Conservation (phyloP, 2,113 vertebrate genomes). For the Cichladusa arquata region DNA sequence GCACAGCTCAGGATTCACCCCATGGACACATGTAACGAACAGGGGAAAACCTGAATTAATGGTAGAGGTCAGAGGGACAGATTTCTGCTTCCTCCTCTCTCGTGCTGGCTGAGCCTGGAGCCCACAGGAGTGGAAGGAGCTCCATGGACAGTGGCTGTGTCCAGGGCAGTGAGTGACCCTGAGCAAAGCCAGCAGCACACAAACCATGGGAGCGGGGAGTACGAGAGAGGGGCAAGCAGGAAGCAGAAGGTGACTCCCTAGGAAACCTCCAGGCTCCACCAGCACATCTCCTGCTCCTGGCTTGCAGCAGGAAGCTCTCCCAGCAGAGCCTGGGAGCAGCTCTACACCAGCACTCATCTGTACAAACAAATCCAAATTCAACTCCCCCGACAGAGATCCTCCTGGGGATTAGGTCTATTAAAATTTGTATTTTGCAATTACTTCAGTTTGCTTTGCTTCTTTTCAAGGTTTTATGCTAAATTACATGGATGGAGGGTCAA, state of each 20-base stretch:
- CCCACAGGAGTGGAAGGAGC: background rate
- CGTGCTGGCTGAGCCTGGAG: too few relatives aligned
- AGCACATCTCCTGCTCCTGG: background rate
- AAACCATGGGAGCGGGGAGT: rapidly evolving
- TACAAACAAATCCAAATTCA: conserved; percentile 23
- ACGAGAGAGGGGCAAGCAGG: background rate
- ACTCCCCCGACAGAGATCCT: background rate
- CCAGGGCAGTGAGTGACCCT: background rate
- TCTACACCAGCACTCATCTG: background rate
- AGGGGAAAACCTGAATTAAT: background rate
- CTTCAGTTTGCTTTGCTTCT: conserved; percentile 45
- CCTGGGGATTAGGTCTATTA: conserved; percentile 1
- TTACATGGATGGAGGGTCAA: conserved; percentile 13
- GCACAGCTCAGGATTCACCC: background rate
- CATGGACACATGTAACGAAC: rapidly evolving
- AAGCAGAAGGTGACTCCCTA: background rate
- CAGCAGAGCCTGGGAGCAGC: background rate
- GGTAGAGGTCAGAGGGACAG: background rate
- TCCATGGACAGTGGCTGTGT: background rate
- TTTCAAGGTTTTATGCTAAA: conserved; percentile 33
- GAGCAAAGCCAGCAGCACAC: background rate
- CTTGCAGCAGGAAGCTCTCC: background rate
- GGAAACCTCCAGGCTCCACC: background rate
- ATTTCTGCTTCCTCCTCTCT: background rate
- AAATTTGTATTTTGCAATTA: conserved; percentile 51